Evolutionary conservation across 1,140 invertebrate genomes (phyloP).

Genomic region (Mizuhopecten yessoensis): DNA sequence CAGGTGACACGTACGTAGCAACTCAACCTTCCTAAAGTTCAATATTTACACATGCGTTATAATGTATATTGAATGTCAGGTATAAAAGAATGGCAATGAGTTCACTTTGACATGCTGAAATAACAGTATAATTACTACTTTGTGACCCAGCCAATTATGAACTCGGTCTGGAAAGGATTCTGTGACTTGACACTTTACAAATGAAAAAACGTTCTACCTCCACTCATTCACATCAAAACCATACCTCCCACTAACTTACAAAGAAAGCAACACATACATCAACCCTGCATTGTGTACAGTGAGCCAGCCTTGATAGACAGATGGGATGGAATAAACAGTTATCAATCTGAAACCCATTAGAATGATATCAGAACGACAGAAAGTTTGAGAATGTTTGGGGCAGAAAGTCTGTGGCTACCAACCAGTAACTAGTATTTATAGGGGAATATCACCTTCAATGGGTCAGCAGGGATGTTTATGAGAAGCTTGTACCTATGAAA

Average conservation of each 20-base stretch:
- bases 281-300: background rate
- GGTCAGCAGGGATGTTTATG: background rate
- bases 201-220: background rate
- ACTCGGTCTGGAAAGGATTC: background rate
- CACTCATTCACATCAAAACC: background rate
- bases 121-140: conserved; percentile 17
- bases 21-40: background rate
- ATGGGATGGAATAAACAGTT: background rate
- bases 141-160: background rate
- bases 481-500: background rate
- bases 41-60: conserved; percentile 29
- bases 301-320: background rate
- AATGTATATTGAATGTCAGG: conserved; percentile 28
- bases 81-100: conserved; percentile 19
- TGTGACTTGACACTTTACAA: background rate
- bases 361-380: background rate
- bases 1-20: background rate
- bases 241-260: background rate
- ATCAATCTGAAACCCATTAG: background rate
- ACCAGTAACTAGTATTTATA: conserved; percentile 25
- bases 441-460: background rate
- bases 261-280: background rate
- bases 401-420: background rate
- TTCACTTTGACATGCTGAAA: background rate
- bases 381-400: background rate